Conservation (phyloP, 2,797 vertebrate genomes). For the Enteromius viviparus region DNA sequence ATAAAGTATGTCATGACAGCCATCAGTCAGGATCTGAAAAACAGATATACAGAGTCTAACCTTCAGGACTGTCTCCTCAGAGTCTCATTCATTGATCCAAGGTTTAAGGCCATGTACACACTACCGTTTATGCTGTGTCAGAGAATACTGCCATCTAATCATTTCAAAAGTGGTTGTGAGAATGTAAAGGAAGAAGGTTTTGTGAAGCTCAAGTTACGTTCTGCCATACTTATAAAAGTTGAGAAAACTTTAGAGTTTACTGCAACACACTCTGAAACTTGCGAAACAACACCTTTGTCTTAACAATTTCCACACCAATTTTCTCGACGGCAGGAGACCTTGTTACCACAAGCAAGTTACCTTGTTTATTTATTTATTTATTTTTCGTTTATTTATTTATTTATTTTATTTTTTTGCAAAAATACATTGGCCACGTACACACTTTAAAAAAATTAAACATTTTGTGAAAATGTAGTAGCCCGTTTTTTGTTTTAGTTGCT, state of each 20-base stretch:
- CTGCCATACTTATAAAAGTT: not conserved
- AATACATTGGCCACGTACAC: not conserved
- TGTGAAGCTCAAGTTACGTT: not conserved
- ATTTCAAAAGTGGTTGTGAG: not conserved
- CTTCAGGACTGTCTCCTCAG: conserved; percentile 25
- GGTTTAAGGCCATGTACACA: conserved; percentile 29
- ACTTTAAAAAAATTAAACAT: not conserved
- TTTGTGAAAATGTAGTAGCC: not conserved
- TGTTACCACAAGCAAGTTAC: conserved; percentile 8
- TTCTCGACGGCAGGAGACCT: not conserved
- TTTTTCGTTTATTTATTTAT: not conserved
- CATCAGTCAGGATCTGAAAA: conserved; percentile 40
- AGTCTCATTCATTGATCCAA: conserved; percentile 47
- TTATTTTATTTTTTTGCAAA: not conserved
- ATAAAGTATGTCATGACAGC: conserved; percentile 47
- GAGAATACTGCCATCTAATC: conserved; percentile 8
- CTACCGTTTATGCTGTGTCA: conserved; percentile 1
- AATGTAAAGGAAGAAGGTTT: not conserved
- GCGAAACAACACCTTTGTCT: not conserved
- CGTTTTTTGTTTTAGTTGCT: too few species aligned
- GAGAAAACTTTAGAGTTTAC: not conserved
- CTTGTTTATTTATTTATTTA: not conserved
- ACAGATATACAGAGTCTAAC: conserved; percentile 27
- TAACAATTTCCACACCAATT: not conserved
- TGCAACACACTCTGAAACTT: not conserved